These are phyloP conservation scores for Garrulus glandarius DNA, from an alignment of 2,797 vertebrate species.

Conservation along the genomic window DNA sequence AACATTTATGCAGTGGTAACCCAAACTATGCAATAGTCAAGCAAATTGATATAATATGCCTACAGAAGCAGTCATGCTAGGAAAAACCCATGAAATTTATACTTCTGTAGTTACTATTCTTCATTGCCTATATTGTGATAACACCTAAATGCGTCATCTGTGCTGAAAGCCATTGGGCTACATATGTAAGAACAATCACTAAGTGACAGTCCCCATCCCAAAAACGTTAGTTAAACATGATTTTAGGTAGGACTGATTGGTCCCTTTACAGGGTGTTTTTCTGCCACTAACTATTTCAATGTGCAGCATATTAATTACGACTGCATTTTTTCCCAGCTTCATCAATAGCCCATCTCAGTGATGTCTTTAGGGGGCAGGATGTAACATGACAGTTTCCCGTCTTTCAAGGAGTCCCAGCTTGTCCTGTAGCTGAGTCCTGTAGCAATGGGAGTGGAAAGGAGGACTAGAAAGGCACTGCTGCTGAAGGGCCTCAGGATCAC, in stretches of 20 bases:
- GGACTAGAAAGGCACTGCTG: not conserved
- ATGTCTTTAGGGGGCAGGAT: not conserved
- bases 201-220: not conserved
- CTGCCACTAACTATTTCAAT: not conserved
- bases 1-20: not conserved
- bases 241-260: not conserved
- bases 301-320: not conserved
- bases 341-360: not conserved
- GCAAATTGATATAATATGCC: not conserved
- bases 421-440: not conserved
- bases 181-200: not conserved
- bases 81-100: not conserved
- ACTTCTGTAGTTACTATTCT: not conserved
- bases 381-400: not conserved
- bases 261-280: not conserved
- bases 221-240: not conserved
- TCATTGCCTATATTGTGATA: not conserved
- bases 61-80: not conserved
- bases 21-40: not conserved
- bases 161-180: not conserved
- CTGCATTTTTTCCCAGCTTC: not conserved
- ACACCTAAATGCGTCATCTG: not conserved
- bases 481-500: rapidly evolving
- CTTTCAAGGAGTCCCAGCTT: not conserved
- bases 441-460: not conserved